Evolutionary conservation across 2,888 invertebrate species (phyloP).

Genomic region (Scaptomyza cyrtandrae): DNA sequence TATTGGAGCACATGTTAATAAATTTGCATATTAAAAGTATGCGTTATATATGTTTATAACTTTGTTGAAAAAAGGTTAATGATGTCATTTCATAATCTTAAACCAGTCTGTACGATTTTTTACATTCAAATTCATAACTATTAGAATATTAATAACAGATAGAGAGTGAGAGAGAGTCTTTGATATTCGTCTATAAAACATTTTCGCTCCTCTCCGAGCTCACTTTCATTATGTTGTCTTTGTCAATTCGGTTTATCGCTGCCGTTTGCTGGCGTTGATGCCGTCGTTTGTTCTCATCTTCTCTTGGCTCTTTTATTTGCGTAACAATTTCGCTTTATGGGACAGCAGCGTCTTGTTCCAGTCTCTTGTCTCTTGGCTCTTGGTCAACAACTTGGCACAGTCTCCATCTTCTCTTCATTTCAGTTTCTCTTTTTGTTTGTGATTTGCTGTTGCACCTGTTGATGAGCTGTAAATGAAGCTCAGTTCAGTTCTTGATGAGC

Average conservation of each 20-base stretch:
- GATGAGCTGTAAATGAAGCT: conserved; percentile 60
- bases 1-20: not conserved
- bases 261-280: conserved; percentile 29
- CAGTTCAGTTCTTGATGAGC: conserved; percentile 35
- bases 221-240: conserved; percentile 54
- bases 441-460: conserved; percentile 57
- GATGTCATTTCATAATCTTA: too few relatives aligned
- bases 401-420: not conserved
- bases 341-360: conserved; percentile 18
- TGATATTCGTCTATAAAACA: conserved; percentile 2
- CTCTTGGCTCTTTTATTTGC: conserved; percentile 55
- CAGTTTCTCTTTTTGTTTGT: not conserved
- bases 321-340: conserved; percentile 61
- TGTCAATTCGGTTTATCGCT: conserved; percentile 58
- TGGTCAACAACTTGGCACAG: conserved; percentile 46
- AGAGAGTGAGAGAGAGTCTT: conserved; percentile 15
- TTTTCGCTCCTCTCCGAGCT: not conserved
- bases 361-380: conserved; percentile 8
- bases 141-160: too few relatives aligned
- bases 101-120: too few relatives aligned
- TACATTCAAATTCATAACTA: too few relatives aligned
- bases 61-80: not conserved
- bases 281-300: conserved; percentile 47
- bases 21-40: not conserved
- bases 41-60: not conserved